phyloP scores from a whole-genome alignment of 2,797 vertebrate genomes.

The Rhinatrema bivittatum region DNA sequence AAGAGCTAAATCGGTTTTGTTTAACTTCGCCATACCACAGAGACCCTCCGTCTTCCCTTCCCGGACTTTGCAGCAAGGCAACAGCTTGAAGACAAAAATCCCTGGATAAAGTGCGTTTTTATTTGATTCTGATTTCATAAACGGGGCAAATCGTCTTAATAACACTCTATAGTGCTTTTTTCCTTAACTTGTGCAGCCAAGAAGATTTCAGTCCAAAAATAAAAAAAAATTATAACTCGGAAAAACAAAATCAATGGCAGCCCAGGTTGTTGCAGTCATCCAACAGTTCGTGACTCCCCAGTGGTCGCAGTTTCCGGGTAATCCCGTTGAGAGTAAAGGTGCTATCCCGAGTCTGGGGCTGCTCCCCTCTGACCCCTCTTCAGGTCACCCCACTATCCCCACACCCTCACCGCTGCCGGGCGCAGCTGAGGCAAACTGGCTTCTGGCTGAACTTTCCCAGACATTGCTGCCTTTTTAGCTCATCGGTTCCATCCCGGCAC shows the following conservation, averaged over 20 bases:
- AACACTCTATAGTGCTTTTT: too few species aligned
- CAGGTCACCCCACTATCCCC: too few species aligned
- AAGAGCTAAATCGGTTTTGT: slow-evolving; percentile 63
- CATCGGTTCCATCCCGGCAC: too few species aligned
- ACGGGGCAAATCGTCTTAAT: too few species aligned
- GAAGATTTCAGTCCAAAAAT: not conserved
- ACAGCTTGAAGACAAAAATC: not conserved
- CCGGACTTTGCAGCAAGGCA: not conserved
- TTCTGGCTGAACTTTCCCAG: too few species aligned
- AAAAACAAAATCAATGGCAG: not conserved
- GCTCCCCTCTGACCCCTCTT: too few species aligned
- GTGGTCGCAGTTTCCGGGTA: too few species aligned
- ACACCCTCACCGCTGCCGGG: too few species aligned
- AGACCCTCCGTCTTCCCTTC: slow-evolving; percentile 4
- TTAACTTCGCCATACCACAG: slow-evolving; percentile 70
- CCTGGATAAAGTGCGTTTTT: not conserved
- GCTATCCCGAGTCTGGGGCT: not conserved
- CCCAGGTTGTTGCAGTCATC: not conserved
- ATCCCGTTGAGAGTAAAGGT: not conserved
- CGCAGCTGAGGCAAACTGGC: too few species aligned
- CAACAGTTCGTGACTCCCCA: too few species aligned
- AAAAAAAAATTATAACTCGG: too few species aligned
- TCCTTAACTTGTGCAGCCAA: slow-evolving; percentile 9
- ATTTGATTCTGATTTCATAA: not conserved
- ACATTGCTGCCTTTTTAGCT: too few species aligned